Base-by-base conservation (phyloP, 53 echinoderm and acorn worm species). In the Actinopyga echinites region DNA sequence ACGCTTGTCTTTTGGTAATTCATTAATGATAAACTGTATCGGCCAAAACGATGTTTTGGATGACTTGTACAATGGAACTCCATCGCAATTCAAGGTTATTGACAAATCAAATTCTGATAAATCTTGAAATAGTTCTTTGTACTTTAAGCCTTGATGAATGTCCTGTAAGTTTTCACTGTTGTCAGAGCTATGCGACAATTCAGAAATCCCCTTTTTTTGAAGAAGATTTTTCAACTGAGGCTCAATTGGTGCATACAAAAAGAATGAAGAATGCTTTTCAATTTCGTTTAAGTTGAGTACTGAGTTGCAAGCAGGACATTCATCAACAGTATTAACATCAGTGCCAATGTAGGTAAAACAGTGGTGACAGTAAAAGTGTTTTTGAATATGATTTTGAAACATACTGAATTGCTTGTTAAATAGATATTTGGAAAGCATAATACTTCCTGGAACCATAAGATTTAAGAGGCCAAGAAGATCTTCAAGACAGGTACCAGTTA, bases 31-130 rank as follows among this genome's bases (percentile, higher is more conserved):
- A 57, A 77, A 28, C n/a, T 87, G 87, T 30, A 91, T 77, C 11
- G 87, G 87, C 91, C 87, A 91, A n/a, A 91, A 38, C 30, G 91
- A 91, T 34, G 64, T 77, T 30, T 35, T 33, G 0, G 91, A 91
- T 1, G 91, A 91, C 34, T 87, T 91, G 79, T 83, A 87, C 8
- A 83, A 83, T 24, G 87, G 91, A n/a, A 87, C 79, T 6, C 91
- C 91, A 79, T 91, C 84, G 45, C 87, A 83, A 56, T 91, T 91
- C 84, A 64, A 86, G 5, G 30, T 10, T 33, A 65, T 45, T 15
- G 86, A 62, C 5, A 86, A 79, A 56, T 86, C 65, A 86, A 64
- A 31, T 23, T 68, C 31, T 32, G 30, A 31, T 30, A 12, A 8
- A 2, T 31, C 37, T 32, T 9, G 1, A 68, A 68, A 68, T 31